A percentile compares a stretch with the other conserved stretches of the same genome.
These are phyloP conservation scores for Sus scrofa DNA, from an alignment of 2,113 vertebrate species.

Conservation along the genomic window DNA sequence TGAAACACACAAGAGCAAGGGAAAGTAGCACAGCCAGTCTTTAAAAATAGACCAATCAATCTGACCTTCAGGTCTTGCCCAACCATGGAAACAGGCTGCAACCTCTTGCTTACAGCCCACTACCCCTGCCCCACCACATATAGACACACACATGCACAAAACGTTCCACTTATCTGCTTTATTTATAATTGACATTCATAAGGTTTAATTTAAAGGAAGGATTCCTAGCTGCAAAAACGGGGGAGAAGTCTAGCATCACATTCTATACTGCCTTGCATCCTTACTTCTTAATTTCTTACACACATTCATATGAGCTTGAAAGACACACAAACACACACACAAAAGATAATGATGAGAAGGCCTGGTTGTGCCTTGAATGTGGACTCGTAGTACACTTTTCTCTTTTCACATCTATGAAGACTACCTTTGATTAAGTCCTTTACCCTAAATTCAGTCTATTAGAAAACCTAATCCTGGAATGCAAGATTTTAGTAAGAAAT, in stretches of 20 bases:
- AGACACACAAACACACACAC: background rate
- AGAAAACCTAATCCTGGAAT: background rate
- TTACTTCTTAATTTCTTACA: background rate
- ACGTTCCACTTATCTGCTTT: background rate
- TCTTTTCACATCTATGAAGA: background rate
- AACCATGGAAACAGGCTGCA: background rate
- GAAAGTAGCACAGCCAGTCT: background rate
- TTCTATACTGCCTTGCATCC: background rate
- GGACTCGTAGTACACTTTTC: background rate
- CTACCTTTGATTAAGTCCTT: background rate
- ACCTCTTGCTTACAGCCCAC: background rate
- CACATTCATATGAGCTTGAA: background rate
- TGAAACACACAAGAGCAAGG: background rate
- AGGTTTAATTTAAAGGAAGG: background rate
- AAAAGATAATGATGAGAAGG: background rate
- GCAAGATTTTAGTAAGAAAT: background rate
- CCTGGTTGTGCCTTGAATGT: background rate
- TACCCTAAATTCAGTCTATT: background rate
- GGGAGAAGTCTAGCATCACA: background rate
- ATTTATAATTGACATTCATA: background rate
- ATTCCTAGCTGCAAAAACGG: background rate
- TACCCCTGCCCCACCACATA: background rate
- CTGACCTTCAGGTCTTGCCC: background rate
- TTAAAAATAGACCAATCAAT: background rate
- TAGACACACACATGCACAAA: background rate